A percentile compares a stretch with the other conserved stretches of the same genome.
Conservation (phyloP, 2,113 vertebrate genomes). For the Haemorhous mexicanus region DNA sequence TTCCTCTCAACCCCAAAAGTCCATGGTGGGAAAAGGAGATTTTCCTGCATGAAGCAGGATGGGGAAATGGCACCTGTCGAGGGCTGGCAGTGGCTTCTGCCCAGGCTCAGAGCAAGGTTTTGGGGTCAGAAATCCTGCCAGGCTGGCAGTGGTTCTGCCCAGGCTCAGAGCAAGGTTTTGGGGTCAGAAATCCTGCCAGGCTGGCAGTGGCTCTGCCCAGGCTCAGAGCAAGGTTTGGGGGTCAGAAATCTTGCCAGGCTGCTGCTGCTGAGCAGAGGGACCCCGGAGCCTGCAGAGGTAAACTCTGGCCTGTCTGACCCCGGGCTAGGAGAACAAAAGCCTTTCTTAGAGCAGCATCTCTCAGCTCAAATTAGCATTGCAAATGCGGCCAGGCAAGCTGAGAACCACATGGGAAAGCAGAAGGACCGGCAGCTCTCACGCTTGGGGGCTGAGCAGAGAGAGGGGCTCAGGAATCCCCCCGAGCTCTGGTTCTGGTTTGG, state of each 20-base stretch:
- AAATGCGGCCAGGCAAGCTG: constrained; percentile 3
- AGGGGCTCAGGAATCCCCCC: background rate
- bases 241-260: background rate
- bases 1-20: fast-evolving
- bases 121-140: background rate
- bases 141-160: background rate
- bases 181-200: background rate
- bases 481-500: background rate
- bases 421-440: constrained; percentile 25
- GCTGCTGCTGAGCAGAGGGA: background rate
- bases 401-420: constrained; percentile 42
- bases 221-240: background rate
- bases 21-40: background rate
- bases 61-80: background rate
- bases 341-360: constrained; percentile 24
- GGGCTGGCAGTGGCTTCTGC: too few relatives aligned
- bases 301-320: background rate
- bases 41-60: background rate
- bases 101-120: background rate
- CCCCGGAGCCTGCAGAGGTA: background rate
- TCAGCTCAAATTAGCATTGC: constrained; percentile 44
- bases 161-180: background rate
- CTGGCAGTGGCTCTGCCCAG: background rate
- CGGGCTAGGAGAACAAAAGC: background rate
- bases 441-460: background rate